Base-by-base conservation (phyloP, 1,140 invertebrate genomes). In the Anastrepha ludens region DNA sequence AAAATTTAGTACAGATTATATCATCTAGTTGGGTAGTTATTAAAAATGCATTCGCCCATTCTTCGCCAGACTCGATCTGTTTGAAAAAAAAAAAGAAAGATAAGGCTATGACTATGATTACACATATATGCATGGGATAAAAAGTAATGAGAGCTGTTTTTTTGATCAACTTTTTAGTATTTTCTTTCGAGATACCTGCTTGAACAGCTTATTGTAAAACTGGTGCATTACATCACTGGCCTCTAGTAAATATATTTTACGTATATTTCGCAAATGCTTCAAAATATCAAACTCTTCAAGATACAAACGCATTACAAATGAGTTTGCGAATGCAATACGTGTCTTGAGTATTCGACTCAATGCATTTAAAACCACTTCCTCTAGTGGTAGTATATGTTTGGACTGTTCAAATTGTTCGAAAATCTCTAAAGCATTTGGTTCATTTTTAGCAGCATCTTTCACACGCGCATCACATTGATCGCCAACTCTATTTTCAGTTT, bases 241-340 rank as follows among this genome's bases (percentile, higher is more conserved):
- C 86, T 93, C 90, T 78, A 93, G 74, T 8, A 93, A 87, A 65
- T 92, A 87, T 0, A 92, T 86, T 62, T 92, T 90, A 0, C 91
- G 90, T 87, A 93, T 88, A 59, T 92, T 91, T 8, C 87, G 88
- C 2, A 92, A 78, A 74, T 90, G 90, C 15, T 90, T 89, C 41
- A 85, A 67, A 20, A 93, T 17, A 15, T 88, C 65, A 47, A 91
- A 87, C 0, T 91, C 90, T 39, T 91, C 85, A 17, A 67, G 65
- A 87, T 91, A 93, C 55, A 91, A 89, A 17, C 88, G 87, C 87
- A 93, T 89, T 6, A 91, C 90, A 81, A 90, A 91, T 20, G 81
- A 85, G 29, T 92, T 92, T 3, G 90, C 90, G 87, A 90, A 85
- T 2, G 85, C 60, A 29, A 89, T 89, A 15, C 92, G 90, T 8